Base-by-base conservation (phyloP, 2,888 invertebrate genomes). In the Microchrysa polita region DNA sequence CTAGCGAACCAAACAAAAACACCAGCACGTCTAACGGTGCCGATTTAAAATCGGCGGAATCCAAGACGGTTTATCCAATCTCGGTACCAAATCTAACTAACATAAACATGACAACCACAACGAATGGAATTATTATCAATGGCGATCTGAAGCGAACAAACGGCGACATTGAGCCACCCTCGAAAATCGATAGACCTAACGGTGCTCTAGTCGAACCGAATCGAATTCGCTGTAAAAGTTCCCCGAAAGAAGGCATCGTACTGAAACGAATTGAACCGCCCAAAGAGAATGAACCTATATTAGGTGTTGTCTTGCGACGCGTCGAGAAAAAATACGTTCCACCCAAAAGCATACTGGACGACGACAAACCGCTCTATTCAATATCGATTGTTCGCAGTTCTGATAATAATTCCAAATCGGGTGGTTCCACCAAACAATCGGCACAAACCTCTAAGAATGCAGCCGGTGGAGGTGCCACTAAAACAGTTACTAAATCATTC, bases 241-340 rank as follows among this genome's bases (percentile, higher is more conserved):
- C 85, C 0, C 81, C 85, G 0, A 81, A 81, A n/a, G 82, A 82
- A 5, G 84, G 84, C 1, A 83, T 85, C 0, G 79, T 78, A 65
- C 78, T 84, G 0, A 84, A 84, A 59, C 80, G 81, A 4, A 82
- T 84, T 0, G 79, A 81, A 14, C 83, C 84, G 5, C 83, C 83
- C 1, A 81, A 80, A 57, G 83, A 82, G 61, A 80, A 80, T 27
- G 82, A 82, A 4, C 83, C 84, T 27, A 82, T 83, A 82, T 76
- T 84, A 73, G 84, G 84, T 12, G 85, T 84, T 1, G 85, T 84
- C 0, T 74, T 84, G 59, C 83, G 84, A 5, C 81, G 81, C 42
- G 84, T 84, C 2, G 84, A 84, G 48, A 83, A 82, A 76, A 85
- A 85, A 77, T 77, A 77, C 0, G 81, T 77, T 67, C 83, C 82